Base-by-base conservation (phyloP, 1,140 invertebrate genomes). In the Drosophila littoralis region DNA sequence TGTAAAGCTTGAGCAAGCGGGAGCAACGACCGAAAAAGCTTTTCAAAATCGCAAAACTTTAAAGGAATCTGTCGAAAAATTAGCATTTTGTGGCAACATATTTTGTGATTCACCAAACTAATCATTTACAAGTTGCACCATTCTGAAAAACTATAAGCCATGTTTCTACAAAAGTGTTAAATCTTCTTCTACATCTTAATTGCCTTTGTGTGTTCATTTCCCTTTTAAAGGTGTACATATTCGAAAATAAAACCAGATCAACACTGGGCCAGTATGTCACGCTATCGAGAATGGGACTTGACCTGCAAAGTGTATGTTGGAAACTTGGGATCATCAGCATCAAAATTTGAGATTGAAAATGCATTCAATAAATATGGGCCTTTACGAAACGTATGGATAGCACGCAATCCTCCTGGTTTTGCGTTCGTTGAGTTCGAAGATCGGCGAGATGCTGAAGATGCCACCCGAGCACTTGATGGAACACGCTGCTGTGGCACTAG, bases 391-490 rank as follows among this genome's bases (percentile, higher is more conserved):
- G 98, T 99, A 8, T 99, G 98, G 98, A 98, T 99, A 15, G 98
- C 98, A 0, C 93, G 97, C 90, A 98, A 98, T 93, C 97, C 97
- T 36, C 97, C 97, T 9, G 97, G 98, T 6, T 99, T 99, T 94
- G 98, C 98, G 7, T 99, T 99, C 94, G 97, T 99, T 22, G 98
- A 99, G 93, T 99, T 97, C 94, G 98, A 99, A 93, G 98, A 99
- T 93, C 95, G 97, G 6, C 94, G 98, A 73, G 99, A 99, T 93
- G 98, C 98, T 12, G 98, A 99, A 93, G 98, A 99, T 94, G 97
- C 98, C 55, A 97, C 98, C n/a, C 94, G 97, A 84, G 97, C 96
- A 51, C 93, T 99, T 67, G 98, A 99, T 94, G 98, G 98, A 94
- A 97, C 96, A 96, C 94, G 96, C 46, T 96, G 96, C 92, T 97